A percentile compares a stretch with the other conserved stretches of the same genome.
These are phyloP conservation scores for Miniopterus natalensis DNA, from an alignment of 2,113 vertebrate genomes.

Conservation along the genomic window DNA sequence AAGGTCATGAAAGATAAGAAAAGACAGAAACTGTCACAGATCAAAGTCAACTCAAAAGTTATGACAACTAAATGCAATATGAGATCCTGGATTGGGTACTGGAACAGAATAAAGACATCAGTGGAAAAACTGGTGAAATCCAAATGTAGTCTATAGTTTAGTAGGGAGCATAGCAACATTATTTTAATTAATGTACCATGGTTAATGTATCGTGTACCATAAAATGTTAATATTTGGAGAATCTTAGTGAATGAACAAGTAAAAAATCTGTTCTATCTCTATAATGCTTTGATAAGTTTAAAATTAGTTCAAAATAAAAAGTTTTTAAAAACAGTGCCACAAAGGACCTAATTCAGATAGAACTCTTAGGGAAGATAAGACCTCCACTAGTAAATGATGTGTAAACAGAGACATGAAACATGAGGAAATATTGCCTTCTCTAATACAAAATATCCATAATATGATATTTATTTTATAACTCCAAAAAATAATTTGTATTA, in stretches of 20 bases:
- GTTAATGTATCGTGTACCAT: not conserved
- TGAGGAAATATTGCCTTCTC: not conserved
- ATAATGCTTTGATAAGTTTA: not conserved
- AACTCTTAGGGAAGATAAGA: not conserved
- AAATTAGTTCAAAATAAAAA: conserved; percentile 13
- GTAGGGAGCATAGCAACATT: not conserved
- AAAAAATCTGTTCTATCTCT: not conserved
- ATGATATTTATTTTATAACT: conserved; percentile 12
- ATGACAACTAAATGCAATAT: not conserved
- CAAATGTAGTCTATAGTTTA: not conserved
- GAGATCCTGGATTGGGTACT: not conserved
- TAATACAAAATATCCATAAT: not conserved
- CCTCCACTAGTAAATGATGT: not conserved
- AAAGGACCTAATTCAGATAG: not conserved
- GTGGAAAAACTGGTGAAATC: not conserved
- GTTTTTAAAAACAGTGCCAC: not conserved
- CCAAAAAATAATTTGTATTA: not conserved
- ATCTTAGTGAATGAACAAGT: not conserved
- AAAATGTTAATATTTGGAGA: not conserved
- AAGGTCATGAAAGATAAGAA: not conserved
- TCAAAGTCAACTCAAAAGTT: not conserved
- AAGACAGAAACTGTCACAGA: not conserved
- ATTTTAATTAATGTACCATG: not conserved
- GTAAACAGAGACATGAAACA: not conserved
- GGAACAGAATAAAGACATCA: not conserved